A percentile compares a stretch with the other conserved stretches of the same genome.
These are phyloP conservation scores for Drosophila recens DNA, from an alignment of 2,888 invertebrate species.

Conservation along the genomic window DNA sequence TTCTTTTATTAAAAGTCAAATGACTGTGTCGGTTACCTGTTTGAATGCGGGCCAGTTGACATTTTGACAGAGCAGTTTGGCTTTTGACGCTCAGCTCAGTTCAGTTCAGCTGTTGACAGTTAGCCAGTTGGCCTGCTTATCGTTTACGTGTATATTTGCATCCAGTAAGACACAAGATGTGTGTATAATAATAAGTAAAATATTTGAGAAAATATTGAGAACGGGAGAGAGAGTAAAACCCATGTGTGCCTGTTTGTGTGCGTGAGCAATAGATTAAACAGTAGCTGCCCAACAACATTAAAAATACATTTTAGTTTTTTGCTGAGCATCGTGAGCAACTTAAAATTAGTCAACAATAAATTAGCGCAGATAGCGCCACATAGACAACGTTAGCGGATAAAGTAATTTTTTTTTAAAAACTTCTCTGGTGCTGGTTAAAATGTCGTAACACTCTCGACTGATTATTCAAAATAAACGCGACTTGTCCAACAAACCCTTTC, in stretches of 20 bases:
- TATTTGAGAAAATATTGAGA: conserved; percentile 26
- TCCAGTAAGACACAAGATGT: conserved; percentile 5
- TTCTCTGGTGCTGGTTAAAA: conserved; percentile 16
- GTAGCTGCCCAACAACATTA: conserved; percentile 36
- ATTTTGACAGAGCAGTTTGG: conserved; percentile 40
- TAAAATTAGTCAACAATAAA: conserved; percentile 44
- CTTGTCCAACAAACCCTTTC: neutral
- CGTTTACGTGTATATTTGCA: conserved; percentile 14
- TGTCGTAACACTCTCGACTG: conserved; percentile 25
- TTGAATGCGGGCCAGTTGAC: conserved; percentile 12
- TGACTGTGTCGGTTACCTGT: conserved; percentile 9
- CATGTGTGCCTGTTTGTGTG: neutral
- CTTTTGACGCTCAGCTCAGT: conserved; percentile 35
- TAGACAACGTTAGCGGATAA: conserved; percentile 37
- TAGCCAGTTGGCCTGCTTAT: conserved; percentile 29
- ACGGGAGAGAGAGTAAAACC: conserved; percentile 7
- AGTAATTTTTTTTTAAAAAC: conserved; percentile 11
- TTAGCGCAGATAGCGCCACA: conserved; percentile 52
- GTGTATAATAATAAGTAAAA: conserved; percentile 26
- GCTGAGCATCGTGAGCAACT: conserved; percentile 5
- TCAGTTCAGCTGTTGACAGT: conserved; percentile 41
- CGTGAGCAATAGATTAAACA: conserved; percentile 36
- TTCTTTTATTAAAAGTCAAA: conserved; percentile 29
- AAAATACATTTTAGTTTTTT: conserved; percentile 15
- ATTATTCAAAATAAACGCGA: conserved; percentile 6